phyloP scores from a whole-genome alignment of 2,888 invertebrate species.

The Drosophila neoperkinsi region DNA sequence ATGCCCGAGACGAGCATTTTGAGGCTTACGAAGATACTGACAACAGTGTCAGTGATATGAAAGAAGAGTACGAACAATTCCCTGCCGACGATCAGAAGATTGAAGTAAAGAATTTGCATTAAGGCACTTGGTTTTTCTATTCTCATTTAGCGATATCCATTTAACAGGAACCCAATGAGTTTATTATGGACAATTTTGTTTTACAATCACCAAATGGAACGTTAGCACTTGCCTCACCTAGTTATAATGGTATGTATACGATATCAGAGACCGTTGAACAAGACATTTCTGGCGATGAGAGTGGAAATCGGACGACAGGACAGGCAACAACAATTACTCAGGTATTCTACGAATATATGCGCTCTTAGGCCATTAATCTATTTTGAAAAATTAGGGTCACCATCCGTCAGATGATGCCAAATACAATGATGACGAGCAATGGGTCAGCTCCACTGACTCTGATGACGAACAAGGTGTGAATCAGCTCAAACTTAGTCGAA shows the following conservation, averaged over 20 bases:
- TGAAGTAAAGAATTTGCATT: conserved; percentile 21
- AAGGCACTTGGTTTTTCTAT: neutral
- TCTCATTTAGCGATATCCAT: neutral
- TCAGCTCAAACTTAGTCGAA: conserved; percentile 6
- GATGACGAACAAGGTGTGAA: conserved; percentile 14
- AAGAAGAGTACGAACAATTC: conserved; percentile 1
- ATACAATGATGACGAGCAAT: neutral
- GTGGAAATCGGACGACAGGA: neutral
- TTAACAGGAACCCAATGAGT: conserved; percentile 17
- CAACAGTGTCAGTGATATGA: neutral
- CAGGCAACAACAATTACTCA: neutral
- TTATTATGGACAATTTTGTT: neutral
- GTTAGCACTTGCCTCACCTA: neutral
- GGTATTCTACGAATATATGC: neutral
- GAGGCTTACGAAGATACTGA: conserved; percentile 13
- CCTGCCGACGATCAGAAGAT: neutral
- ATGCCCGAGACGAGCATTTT: neutral
- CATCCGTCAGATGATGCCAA: neutral
- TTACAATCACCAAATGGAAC: neutral
- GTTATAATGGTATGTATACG: neutral
- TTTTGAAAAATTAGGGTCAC: neutral
- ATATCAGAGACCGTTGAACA: neutral
- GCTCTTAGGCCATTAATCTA: no score
- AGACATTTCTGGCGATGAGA: conserved; percentile 3
- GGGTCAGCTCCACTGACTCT: conserved; percentile 9